A percentile compares a stretch with the other conserved stretches of the same genome.
phyloP scores from a whole-genome alignment of 2,113 vertebrate genomes.

The Callospermophilus lateralis region DNA sequence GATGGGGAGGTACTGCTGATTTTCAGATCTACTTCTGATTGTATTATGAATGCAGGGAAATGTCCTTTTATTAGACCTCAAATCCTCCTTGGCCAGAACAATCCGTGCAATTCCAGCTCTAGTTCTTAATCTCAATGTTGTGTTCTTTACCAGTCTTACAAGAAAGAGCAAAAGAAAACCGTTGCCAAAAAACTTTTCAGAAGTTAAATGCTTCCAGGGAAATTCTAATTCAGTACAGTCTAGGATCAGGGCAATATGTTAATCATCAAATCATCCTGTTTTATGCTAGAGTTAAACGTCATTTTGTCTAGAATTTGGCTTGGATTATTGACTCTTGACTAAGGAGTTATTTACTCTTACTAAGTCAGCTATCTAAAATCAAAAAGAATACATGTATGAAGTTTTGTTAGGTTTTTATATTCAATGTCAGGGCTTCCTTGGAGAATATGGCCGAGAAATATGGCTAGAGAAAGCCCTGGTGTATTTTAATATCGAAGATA shows the following conservation, averaged over 20 bases:
- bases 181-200: constrained; percentile 4
- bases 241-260: background rate
- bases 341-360: background rate
- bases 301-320: constrained; percentile 48
- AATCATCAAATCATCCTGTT: constrained; percentile 42
- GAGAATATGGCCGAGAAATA: constrained; percentile 10
- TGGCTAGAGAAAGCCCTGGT: background rate
- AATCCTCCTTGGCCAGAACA: background rate
- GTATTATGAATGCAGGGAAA: background rate
- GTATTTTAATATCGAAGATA: background rate
- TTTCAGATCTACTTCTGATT: background rate
- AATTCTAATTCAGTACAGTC: background rate
- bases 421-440: background rate
- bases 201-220: constrained; percentile 26
- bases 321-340: constrained; percentile 39
- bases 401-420: background rate
- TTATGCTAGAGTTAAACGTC: background rate
- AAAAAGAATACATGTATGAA: background rate
- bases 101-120: background rate
- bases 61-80: background rate
- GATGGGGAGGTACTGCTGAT: background rate
- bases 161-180: constrained; percentile 51
- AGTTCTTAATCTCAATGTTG: constrained; percentile 17
- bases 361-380: background rate
- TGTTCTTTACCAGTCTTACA: background rate